These are phyloP conservation scores for Leucopternis melanops DNA, from an alignment of 2,113 vertebrate species.

Conservation along the genomic window DNA sequence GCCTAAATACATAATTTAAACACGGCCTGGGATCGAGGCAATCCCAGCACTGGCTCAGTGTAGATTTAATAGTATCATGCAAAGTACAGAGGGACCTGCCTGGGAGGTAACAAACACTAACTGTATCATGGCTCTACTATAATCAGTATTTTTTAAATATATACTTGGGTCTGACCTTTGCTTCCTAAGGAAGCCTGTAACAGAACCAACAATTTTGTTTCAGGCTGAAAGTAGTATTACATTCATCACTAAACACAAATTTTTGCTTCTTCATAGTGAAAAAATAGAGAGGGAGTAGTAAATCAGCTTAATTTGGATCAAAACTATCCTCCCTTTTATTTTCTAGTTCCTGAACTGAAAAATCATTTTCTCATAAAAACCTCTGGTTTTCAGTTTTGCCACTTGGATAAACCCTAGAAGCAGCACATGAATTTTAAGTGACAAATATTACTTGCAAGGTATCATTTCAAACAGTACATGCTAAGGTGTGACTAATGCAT, in stretches of 20 bases:
- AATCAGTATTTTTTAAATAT: neutral
- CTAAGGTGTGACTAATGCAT: fast-evolving
- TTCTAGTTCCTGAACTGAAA: neutral
- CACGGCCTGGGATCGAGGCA: neutral
- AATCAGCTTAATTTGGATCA: neutral
- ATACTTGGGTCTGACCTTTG: neutral
- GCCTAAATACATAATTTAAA: neutral
- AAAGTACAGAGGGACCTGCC: neutral
- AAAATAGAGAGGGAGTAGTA: neutral
- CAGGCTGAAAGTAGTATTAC: neutral
- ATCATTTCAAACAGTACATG: neutral
- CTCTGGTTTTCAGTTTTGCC: neutral
- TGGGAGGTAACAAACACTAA: neutral
- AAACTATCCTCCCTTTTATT: neutral
- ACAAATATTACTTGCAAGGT: neutral
- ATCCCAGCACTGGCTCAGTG: neutral
- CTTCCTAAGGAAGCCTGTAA: neutral
- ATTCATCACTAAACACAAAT: neutral
- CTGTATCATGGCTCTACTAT: neutral
- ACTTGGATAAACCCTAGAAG: neutral
- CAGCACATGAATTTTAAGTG: neutral
- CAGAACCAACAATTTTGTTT: neutral
- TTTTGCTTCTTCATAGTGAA: neutral
- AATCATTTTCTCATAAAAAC: neutral
- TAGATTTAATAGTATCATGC: neutral